Conservation (phyloP, 1,140 invertebrate genomes). For the Lucilia cuprina region DNA sequence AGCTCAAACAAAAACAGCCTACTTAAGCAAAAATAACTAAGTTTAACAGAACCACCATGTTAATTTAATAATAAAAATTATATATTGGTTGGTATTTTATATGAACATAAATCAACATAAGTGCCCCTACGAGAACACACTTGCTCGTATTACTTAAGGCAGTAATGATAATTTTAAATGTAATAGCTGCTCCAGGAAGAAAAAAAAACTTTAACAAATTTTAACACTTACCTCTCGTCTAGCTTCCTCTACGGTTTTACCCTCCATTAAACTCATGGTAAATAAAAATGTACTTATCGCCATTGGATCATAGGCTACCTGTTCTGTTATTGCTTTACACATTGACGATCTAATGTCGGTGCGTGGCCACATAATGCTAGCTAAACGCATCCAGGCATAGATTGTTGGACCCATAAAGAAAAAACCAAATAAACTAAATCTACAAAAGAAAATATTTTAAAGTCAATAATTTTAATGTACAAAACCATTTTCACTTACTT, state of each 20-base stretch:
- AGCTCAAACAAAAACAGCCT: no score
- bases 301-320: conserved; percentile 70
- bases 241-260: conserved; percentile 66
- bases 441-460: conserved; percentile 38
- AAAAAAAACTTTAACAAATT: no score
- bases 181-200: no score
- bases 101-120: no score
- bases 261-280: conserved; percentile 70
- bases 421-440: conserved; percentile 71
- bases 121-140: no score
- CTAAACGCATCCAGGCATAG: conserved; percentile 69
- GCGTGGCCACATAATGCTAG: conserved; percentile 67
- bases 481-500: conserved; percentile 41
- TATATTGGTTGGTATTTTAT: no score
- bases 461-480: no score
- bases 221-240: conserved; percentile 65
- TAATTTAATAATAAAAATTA: no score
- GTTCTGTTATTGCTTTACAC: conserved; percentile 72
- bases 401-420: conserved; percentile 72
- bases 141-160: not conserved
- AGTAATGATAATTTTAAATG: no score
- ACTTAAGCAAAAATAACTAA: no score
- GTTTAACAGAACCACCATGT: no score
- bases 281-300: conserved; percentile 73
- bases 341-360: conserved; percentile 67